Evolutionary conservation across 2,888 invertebrate species (phyloP).

Genomic region (Acronicta leporina): DNA sequence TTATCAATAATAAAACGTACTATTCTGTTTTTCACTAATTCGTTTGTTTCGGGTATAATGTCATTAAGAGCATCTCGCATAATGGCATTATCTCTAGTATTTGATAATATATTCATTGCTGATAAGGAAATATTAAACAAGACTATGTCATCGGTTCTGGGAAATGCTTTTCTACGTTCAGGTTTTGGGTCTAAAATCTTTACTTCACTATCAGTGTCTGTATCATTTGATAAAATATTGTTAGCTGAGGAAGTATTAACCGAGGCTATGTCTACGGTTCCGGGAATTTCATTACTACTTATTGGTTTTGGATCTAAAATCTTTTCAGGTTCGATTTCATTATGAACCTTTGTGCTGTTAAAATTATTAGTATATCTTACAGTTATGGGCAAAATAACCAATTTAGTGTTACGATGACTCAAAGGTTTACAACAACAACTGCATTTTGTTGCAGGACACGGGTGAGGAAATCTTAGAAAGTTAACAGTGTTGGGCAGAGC

Average conservation of each 20-base stretch:
- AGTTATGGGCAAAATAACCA: conserved; percentile 3
- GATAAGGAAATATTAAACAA: conserved; percentile 31
- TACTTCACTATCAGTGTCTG: conserved; percentile 6
- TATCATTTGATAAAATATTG: too few relatives aligned
- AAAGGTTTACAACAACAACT: conserved; percentile 56
- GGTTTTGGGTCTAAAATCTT: conserved; percentile 1
- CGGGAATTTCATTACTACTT: not conserved
- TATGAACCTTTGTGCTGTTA: conserved; percentile 11
- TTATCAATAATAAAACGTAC: conserved; percentile 13
- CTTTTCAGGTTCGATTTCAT: conserved; percentile 14
- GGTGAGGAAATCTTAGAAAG: conserved; percentile 53
- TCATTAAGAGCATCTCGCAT: not conserved
- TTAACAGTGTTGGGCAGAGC: conserved; percentile 35
- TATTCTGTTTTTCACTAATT: not conserved
- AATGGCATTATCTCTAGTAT: not conserved
- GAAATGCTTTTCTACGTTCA: not conserved
- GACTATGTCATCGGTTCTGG: too few relatives aligned
- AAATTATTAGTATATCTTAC: conserved; percentile 36
- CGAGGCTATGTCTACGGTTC: too few relatives aligned
- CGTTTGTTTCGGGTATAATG: conserved; percentile 3
- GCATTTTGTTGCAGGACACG: conserved; percentile 47
- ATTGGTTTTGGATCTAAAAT: conserved; percentile 1
- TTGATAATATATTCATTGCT: conserved; percentile 6
- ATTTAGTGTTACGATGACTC: conserved; percentile 1
- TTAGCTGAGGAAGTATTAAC: too few relatives aligned